Percentiles rank a stretch among this genome's conserved stretches.
phyloP scores from a whole-genome alignment of 2,113 vertebrate genomes.

The Macquaria ambigua region DNA sequence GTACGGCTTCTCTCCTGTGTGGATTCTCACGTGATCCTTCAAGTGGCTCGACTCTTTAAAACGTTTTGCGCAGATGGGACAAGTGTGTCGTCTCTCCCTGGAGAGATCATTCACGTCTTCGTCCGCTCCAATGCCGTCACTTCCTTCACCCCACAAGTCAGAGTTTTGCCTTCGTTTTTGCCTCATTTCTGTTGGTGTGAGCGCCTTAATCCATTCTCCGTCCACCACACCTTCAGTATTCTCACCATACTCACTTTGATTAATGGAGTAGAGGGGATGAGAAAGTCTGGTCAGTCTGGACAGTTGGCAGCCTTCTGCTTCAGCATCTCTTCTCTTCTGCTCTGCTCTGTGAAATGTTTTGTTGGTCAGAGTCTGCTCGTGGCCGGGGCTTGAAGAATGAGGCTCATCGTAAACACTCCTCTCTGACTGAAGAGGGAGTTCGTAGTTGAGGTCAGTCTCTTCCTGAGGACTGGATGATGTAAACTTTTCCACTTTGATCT shows the following conservation, averaged over 20 bases:
- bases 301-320: neutral
- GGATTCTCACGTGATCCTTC: conserved; percentile 23
- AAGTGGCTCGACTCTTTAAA: conserved; percentile 23
- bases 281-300: neutral
- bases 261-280: neutral
- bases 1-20: conserved; percentile 23
- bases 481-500: conserved; percentile 14
- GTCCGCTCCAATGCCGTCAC: neutral
- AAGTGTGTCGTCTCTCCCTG: conserved; percentile 2
- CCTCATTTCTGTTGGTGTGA: neutral
- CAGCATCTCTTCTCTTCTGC: neutral
- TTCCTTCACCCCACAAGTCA: neutral
- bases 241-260: neutral
- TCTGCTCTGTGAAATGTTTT: neutral
- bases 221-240: neutral
- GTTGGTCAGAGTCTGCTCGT: neutral
- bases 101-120: neutral
- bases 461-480: neutral
- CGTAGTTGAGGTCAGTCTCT: neutral
- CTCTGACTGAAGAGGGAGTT: neutral
- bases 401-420: neutral
- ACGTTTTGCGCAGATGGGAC: conserved; percentile 13
- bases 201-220: neutral
- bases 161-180: neutral
- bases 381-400: neutral